Percentiles rank a stretch among this genome's conserved stretches.
phyloP scores from a whole-genome alignment of 1,140 invertebrate genomes.

The Pygmarrhopalites habei region DNA sequence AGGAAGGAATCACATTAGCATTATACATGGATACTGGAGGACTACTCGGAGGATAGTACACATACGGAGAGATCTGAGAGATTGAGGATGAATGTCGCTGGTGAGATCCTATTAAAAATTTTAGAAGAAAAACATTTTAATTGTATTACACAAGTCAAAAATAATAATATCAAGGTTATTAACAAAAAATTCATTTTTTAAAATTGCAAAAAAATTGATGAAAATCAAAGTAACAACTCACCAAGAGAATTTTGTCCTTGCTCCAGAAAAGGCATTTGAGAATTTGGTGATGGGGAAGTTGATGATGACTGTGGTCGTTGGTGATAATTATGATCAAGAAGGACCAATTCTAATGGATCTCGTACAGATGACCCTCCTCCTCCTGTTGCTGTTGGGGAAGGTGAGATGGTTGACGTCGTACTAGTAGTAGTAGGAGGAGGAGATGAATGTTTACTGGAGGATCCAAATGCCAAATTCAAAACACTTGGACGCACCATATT shows the following conservation, averaged over 20 bases:
- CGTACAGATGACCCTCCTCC: too few species aligned
- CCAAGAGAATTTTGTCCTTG: too few species aligned
- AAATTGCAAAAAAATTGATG: too few species aligned
- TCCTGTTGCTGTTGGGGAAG: background rate
- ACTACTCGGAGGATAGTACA: conserved; percentile 6
- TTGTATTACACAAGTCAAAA: too few species aligned
- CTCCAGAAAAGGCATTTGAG: too few species aligned
- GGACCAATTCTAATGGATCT: conserved; percentile 55
- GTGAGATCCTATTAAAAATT: too few species aligned
- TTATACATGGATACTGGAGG: background rate
- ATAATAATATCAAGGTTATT: too few species aligned
- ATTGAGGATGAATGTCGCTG: background rate
- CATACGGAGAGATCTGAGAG: background rate
- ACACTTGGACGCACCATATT: background rate
- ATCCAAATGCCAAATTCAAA: conserved; percentile 2
- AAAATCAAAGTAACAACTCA: too few species aligned
- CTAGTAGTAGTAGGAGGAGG: background rate
- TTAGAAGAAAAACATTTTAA: too few species aligned
- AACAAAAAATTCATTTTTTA: too few species aligned
- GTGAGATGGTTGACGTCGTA: background rate
- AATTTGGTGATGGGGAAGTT: conserved; percentile 35
- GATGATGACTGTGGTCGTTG: conserved; percentile 21
- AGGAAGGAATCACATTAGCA: too few species aligned
- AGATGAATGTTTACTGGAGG: background rate
- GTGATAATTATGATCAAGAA: conserved; percentile 67